Evolutionary conservation across 2,113 vertebrate genomes (phyloP).

Genomic region (Falcunculus frontatus): DNA sequence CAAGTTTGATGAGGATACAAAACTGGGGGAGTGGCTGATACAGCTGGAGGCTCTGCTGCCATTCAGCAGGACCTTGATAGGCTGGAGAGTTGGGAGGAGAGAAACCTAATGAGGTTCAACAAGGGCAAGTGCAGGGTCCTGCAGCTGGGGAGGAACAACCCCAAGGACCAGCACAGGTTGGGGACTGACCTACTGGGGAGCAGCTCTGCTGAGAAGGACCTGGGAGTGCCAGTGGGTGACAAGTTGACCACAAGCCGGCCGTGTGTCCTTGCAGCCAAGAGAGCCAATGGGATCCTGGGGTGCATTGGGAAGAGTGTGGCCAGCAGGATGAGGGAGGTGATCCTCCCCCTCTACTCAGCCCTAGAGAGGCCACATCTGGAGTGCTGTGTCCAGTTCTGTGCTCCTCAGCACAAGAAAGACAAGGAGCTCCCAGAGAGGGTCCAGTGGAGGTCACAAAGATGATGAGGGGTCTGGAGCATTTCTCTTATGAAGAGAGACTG

Average conservation of each 20-base stretch:
- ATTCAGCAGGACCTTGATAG: neutral
- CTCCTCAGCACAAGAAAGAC: neutral
- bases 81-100: neutral
- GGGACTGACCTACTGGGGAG: neutral
- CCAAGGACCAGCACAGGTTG: neutral
- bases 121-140: neutral
- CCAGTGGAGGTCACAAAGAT: neutral
- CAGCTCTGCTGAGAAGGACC: neutral
- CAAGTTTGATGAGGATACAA: neutral
- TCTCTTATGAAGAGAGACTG: neutral
- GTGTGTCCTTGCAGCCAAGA: too few relatives aligned
- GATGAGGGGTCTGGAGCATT: neutral
- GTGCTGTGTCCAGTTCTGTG: neutral
- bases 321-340: neutral
- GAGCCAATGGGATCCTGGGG: neutral
- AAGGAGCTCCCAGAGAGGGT: too few relatives aligned
- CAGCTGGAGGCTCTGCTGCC: neutral
- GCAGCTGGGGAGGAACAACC: too few relatives aligned
- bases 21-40: neutral
- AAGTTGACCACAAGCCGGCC: too few relatives aligned
- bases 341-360: rapidly evolving
- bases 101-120: neutral
- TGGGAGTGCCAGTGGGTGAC: neutral
- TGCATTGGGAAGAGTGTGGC: neutral
- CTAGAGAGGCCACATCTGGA: neutral